Evolutionary conservation across 2,888 invertebrate genomes (phyloP), one percentile per base, ranked within the genome.

Genomic region (Slavum lentiscoides): DNA sequence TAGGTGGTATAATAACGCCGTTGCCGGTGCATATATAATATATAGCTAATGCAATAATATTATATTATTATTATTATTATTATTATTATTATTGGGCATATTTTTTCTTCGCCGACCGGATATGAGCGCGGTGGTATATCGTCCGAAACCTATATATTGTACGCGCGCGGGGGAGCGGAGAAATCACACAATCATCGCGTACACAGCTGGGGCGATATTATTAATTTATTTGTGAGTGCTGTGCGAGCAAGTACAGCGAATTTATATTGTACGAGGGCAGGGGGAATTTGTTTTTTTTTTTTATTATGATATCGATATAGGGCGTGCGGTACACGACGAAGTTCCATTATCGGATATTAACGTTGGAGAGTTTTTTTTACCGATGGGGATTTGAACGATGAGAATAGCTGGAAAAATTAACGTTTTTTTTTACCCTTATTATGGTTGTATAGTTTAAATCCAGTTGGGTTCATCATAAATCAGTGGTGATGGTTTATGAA

Each of bases 111-210:
- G 58, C 43, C 55, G 62, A 21, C 80, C 80, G 80, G 80, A 80
- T 72, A 80, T 72, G 39, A 72, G 70, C 70, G 39, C 2, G 2
- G 30, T 4, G 30, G n/a, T n/a, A n/a, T 72, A 61, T 72, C 70
- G 64, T 72, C 64, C 39, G 55, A 72, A 64, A 72, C 62, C 64
- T 64, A 64, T n/a, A n/a, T n/a, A n/a, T 80, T 64, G 69, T 77
- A 30, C 9, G 19, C 64, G 80, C 64, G 80, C 70, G 70, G 80
- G 64, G 64, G 80, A 70, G 49, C 72, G 64, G 55, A 80, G 43
- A 80, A 72, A 80, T 80, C 80, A 72, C 64, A 80, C 80, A 58
- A 80, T 72, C 80, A 72, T 80, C 37, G 2, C 39, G 80, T 72
- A 64, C 58, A 72, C 80, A 72, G 80, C 80, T 80, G 30, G 30